Conservation (phyloP, 2,797 vertebrate genomes). For the Epinephelus awoara region DNA sequence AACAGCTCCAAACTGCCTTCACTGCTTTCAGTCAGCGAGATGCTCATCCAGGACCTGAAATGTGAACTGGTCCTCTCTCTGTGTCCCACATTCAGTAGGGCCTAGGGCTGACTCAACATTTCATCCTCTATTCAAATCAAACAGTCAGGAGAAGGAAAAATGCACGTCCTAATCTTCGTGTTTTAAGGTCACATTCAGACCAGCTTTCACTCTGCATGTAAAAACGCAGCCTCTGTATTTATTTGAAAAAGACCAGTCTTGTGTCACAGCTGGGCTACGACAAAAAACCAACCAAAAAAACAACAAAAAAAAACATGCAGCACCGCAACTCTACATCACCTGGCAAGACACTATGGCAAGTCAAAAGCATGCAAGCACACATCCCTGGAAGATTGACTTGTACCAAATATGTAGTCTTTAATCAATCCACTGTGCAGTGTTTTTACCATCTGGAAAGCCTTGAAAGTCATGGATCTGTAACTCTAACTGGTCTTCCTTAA, state of each 20-base stretch:
- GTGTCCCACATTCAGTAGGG: conserved; percentile 2
- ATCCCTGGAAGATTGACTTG: neutral
- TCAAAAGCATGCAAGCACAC: neutral
- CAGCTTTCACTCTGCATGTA: neutral
- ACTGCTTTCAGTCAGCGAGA: conserved; percentile 37
- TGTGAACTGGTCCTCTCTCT: neutral
- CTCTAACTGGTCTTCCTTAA: conserved; percentile 1
- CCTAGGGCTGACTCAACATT: neutral
- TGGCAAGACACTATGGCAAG: neutral
- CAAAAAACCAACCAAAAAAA: neutral
- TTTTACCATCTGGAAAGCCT: neutral
- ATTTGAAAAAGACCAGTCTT: neutral
- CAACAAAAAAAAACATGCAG: neutral
- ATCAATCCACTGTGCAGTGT: neutral
- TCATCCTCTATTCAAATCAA: neutral
- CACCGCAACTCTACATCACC: neutral
- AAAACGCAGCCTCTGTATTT: neutral
- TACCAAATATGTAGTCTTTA: neutral
- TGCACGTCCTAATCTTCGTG: neutral
- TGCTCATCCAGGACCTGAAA: conserved; percentile 28
- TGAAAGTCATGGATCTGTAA: neutral
- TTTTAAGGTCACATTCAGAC: neutral
- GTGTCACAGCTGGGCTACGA: neutral
- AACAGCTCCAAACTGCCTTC: conserved; percentile 61
- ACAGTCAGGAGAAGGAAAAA: neutral